phyloP scores from a whole-genome alignment of 2,113 vertebrate genomes.

The Oryzias woworae region DNA sequence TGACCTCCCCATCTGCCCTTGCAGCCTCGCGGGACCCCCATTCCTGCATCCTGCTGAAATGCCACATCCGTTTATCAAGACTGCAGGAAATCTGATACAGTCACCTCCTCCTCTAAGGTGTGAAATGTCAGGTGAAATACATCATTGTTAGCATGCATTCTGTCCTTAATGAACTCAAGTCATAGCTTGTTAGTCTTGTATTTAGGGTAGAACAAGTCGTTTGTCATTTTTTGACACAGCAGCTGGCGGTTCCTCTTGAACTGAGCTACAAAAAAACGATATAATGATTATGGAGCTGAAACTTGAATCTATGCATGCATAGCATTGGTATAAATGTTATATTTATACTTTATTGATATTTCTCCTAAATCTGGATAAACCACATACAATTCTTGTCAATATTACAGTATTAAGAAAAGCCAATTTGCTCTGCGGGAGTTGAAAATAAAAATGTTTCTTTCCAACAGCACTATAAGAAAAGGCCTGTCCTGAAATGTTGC shows the following conservation, averaged over 20 bases:
- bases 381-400: conserved; percentile 11
- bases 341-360: conserved; percentile 4
- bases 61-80: conserved; percentile 30
- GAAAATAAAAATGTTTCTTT: not conserved
- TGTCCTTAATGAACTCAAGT: conserved; percentile 39
- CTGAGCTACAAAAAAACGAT: conserved; percentile 15
- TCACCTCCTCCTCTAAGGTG: conserved; percentile 20
- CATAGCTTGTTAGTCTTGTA: conserved; percentile 32
- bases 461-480: not conserved
- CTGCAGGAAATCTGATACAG: conserved; percentile 30
- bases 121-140: conserved; percentile 27
- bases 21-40: conserved; percentile 36
- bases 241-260: conserved; percentile 35
- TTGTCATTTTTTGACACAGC: conserved; percentile 37
- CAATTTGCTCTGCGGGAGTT: not conserved
- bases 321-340: conserved; percentile 16
- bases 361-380: not conserved
- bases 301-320: not conserved
- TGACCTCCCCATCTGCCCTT: conserved; percentile 43
- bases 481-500: conserved; percentile 8
- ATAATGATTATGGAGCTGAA: conserved; percentile 24
- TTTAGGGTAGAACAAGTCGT: conserved; percentile 24
- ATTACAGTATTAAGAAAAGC: conserved; percentile 19
- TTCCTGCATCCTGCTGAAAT: conserved; percentile 28
- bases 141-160: conserved; percentile 22